Percentiles rank a stretch among this genome's conserved stretches.
Evolutionary conservation across 2,888 invertebrate genomes (phyloP).

Genomic region (Clusia tigrina): DNA sequence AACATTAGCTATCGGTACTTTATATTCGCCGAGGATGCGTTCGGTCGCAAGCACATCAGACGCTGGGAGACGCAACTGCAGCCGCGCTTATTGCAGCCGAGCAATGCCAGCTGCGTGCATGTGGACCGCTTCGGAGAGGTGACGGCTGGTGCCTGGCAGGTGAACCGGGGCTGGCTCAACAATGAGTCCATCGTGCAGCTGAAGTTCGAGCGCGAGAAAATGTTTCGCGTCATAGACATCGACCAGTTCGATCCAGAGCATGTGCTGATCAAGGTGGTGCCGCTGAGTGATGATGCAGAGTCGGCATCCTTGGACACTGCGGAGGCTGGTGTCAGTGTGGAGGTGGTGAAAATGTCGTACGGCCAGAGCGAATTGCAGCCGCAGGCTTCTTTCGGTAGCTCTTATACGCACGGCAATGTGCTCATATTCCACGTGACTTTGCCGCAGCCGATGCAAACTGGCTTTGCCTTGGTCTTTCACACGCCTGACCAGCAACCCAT

Average conservation of each 20-base stretch:
- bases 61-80: constrained; percentile 68
- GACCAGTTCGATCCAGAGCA: constrained; percentile 66
- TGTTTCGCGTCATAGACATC: constrained; percentile 67
- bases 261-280: constrained; percentile 65
- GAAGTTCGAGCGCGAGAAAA: constrained; percentile 77
- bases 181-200: constrained; percentile 81
- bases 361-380: constrained; percentile 48
- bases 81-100: constrained; percentile 45
- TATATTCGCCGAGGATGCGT: constrained; percentile 52
- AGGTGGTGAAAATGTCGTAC: constrained; percentile 54
- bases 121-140: constrained; percentile 41
- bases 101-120: constrained; percentile 35
- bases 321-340: constrained; percentile 44
- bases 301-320: constrained; percentile 14
- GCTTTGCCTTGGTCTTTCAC: constrained; percentile 43
- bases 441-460: constrained; percentile 45
- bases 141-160: constrained; percentile 41
- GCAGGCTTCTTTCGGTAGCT: constrained; percentile 48
- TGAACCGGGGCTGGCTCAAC: constrained; percentile 84
- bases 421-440: constrained; percentile 57
- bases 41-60: constrained; percentile 58
- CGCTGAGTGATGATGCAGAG: constrained; percentile 38
- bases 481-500: constrained; percentile 67
- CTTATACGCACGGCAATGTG: constrained; percentile 52
- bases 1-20: constrained; percentile 61